Evolutionary conservation across 1,140 invertebrate genomes (phyloP).

Genomic region (Neodiprion lecontei): DNA sequence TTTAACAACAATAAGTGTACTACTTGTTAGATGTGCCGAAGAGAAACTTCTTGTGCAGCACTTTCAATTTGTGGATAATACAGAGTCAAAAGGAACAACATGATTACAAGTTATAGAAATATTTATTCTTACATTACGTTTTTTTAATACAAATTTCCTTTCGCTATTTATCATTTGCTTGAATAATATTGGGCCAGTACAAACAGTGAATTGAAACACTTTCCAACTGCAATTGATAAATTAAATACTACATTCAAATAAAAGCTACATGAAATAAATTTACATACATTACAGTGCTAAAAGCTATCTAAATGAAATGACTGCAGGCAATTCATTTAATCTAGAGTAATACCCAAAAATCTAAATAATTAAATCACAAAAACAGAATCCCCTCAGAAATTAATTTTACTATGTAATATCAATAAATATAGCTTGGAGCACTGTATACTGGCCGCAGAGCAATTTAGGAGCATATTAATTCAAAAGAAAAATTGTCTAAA

Average conservation of each 20-base stretch:
- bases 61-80: too few relatives aligned
- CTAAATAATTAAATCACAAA: too few relatives aligned
- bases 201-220: background rate
- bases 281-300: too few relatives aligned
- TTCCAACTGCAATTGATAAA: background rate
- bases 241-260: slow-evolving; percentile 12
- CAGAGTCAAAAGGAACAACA: slow-evolving; percentile 28
- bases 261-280: slow-evolving; percentile 5
- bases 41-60: too few relatives aligned
- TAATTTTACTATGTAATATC: too few relatives aligned
- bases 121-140: slow-evolving; percentile 52
- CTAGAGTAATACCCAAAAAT: background rate
- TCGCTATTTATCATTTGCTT: background rate
- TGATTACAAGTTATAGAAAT: slow-evolving; percentile 50
- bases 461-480: slow-evolving; percentile 26
- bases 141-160: slow-evolving; percentile 50
- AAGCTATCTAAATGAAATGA: background rate
- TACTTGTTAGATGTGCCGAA: too few relatives aligned
- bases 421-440: slow-evolving; percentile 30
- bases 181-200: slow-evolving; percentile 3
- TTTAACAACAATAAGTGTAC: too few relatives aligned
- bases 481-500: background rate
- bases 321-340: background rate
- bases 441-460: slow-evolving; percentile 38
- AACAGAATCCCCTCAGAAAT: too few relatives aligned